phyloP scores from a whole-genome alignment of 2,797 vertebrate genomes.

The Spinus pinus region DNA sequence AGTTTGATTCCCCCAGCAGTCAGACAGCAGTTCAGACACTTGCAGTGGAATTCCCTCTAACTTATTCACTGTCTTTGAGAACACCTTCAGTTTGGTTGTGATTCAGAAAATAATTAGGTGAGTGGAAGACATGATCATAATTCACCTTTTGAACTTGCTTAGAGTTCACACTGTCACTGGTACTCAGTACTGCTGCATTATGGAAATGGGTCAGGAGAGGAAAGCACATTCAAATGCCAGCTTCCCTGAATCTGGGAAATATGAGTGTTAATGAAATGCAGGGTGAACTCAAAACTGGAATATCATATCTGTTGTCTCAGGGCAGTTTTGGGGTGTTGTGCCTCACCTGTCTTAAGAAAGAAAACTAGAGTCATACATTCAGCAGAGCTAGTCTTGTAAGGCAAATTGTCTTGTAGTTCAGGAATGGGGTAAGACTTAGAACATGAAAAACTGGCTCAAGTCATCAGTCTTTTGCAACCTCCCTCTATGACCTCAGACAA shows the following conservation, averaged over 20 bases:
- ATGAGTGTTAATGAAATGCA: background rate
- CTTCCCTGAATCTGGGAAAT: background rate
- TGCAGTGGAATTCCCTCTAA: background rate
- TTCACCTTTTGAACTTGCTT: slow-evolving; percentile 39
- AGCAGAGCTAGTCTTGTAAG: background rate
- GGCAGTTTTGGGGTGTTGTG: background rate
- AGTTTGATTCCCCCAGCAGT: background rate
- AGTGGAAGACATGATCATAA: background rate
- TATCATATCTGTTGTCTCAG: background rate
- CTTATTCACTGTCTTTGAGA: background rate
- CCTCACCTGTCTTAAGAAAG: background rate
- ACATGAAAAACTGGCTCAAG: background rate
- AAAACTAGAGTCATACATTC: background rate
- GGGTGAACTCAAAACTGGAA: background rate
- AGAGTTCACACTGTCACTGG: background rate
- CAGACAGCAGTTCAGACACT: background rate
- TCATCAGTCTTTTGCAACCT: background rate
- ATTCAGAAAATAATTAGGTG: slow-evolving; percentile 45
- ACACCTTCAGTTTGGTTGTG: background rate
- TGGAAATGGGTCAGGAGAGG: background rate
- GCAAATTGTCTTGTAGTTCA: background rate
- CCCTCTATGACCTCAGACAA: background rate
- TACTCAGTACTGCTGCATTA: background rate
- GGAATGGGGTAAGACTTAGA: background rate
- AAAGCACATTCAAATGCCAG: background rate